A percentile compares a stretch with the other conserved stretches of the same genome.
phyloP scores from a whole-genome alignment of 2,113 vertebrate genomes.

The Sula dactylatra region DNA sequence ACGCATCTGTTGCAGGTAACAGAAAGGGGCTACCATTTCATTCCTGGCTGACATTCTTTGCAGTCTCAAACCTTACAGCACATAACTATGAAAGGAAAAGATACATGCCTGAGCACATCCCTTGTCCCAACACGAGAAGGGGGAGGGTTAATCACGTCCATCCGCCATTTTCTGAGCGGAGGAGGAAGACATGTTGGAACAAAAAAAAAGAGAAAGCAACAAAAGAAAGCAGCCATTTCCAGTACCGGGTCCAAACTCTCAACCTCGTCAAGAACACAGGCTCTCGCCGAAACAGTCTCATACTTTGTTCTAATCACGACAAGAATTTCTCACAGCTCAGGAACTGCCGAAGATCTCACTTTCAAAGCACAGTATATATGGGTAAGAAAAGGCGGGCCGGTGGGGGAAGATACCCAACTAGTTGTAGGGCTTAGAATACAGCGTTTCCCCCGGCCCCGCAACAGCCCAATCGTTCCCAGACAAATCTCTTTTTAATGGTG shows the following conservation, averaged over 20 bases:
- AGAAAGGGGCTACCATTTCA: conserved; percentile 54
- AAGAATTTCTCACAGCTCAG: neutral
- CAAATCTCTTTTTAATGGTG: neutral
- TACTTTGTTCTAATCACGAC: neutral
- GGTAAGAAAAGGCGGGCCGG: rapidly evolving
- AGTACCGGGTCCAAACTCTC: conserved; percentile 50
- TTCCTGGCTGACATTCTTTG: neutral
- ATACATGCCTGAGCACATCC: conserved; percentile 32
- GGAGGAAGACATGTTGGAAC: conserved; percentile 96
- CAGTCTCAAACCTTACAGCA: conserved; percentile 24
- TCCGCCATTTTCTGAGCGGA: conserved; percentile 97
- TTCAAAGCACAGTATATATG: neutral
- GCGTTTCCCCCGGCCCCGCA: too few relatives aligned
- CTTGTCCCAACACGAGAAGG: conserved; percentile 58
- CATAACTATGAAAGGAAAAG: conserved; percentile 43
- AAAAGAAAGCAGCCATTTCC: conserved; percentile 99
- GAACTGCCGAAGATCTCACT: neutral
- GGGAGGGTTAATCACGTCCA: conserved; percentile 79
- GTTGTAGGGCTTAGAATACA: neutral
- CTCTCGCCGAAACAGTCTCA: neutral
- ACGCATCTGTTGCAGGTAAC: conserved; percentile 55
- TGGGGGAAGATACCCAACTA: neutral
- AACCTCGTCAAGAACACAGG: neutral
- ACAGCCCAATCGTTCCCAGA: neutral
- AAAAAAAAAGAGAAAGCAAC: conserved; percentile 82